phyloP scores from a whole-genome alignment of 2,797 vertebrate species.

The Tamandua tetradactyla region DNA sequence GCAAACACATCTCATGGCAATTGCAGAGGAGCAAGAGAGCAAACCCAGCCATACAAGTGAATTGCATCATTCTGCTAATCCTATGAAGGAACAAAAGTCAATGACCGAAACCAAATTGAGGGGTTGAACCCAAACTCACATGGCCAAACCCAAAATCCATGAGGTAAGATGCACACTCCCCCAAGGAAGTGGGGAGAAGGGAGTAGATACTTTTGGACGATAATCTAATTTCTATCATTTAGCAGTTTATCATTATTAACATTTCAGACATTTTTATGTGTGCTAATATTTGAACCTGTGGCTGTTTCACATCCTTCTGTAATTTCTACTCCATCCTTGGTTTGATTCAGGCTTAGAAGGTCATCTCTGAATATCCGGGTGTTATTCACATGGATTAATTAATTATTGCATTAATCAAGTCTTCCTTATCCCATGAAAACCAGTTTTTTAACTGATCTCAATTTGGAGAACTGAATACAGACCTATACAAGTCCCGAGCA shows the following conservation, averaged over 20 bases:
- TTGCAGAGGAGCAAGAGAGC: neutral
- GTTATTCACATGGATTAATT: neutral
- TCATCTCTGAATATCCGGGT: neutral
- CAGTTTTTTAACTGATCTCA: neutral
- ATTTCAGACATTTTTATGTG: neutral
- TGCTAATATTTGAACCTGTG: neutral
- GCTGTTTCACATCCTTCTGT: neutral
- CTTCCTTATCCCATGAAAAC: neutral
- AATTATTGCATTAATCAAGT: neutral
- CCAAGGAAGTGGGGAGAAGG: neutral
- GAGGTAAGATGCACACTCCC: neutral
- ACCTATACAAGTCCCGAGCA: neutral
- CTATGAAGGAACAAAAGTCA: neutral
- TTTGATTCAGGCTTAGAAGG: neutral
- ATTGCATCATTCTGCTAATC: neutral
- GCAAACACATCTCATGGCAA: neutral
- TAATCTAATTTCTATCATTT: neutral
- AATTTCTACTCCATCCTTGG: neutral
- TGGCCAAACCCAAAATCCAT: neutral
- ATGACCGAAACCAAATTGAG: neutral
- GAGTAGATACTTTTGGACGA: neutral
- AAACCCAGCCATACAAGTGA: no score
- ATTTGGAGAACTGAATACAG: neutral
- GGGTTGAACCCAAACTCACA: neutral
- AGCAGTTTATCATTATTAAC: neutral